phyloP scores from a whole-genome alignment of 1,140 invertebrate species.

The Pteromalus puparum region DNA sequence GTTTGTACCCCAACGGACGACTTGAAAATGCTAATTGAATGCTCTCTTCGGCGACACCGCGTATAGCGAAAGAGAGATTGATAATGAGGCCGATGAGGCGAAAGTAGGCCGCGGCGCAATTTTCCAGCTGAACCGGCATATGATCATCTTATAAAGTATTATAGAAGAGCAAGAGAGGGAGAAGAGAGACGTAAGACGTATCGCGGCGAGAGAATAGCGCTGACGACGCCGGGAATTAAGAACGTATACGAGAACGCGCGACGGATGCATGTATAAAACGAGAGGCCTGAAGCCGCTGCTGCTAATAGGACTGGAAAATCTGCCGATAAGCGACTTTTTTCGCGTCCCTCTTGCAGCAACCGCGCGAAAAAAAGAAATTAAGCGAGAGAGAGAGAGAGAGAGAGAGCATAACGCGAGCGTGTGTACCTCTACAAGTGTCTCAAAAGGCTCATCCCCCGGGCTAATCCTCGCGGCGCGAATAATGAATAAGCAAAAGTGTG shows the following conservation, averaged over 20 bases:
- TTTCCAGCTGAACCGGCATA: neutral
- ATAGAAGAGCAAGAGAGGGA: neutral
- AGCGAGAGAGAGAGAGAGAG: too few relatives aligned
- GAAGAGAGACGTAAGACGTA: too few relatives aligned
- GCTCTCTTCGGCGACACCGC: neutral
- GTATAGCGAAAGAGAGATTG: neutral
- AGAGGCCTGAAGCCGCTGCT: neutral
- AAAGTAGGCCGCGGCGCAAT: neutral
- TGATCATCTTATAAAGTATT: neutral
- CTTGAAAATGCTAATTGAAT: neutral
- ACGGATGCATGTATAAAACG: neutral
- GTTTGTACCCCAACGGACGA: too few relatives aligned
- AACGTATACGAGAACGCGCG: neutral
- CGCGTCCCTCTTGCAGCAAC: too few relatives aligned
- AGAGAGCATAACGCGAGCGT: too few relatives aligned
- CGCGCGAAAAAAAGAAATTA: too few relatives aligned
- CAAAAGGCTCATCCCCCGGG: neutral
- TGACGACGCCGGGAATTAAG: neutral
- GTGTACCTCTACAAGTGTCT: neutral
- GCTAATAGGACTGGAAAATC: conserved; percentile 3
- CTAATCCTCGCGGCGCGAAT: neutral
- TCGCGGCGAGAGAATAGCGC: neutral
- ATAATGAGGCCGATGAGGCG: neutral
- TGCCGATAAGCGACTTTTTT: neutral
- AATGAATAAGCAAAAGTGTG: conserved; percentile 4